A percentile compares a stretch with the other conserved stretches of the same genome.
Conservation (phyloP, 1,140 invertebrate genomes). For the Drosophila oshimai region DNA sequence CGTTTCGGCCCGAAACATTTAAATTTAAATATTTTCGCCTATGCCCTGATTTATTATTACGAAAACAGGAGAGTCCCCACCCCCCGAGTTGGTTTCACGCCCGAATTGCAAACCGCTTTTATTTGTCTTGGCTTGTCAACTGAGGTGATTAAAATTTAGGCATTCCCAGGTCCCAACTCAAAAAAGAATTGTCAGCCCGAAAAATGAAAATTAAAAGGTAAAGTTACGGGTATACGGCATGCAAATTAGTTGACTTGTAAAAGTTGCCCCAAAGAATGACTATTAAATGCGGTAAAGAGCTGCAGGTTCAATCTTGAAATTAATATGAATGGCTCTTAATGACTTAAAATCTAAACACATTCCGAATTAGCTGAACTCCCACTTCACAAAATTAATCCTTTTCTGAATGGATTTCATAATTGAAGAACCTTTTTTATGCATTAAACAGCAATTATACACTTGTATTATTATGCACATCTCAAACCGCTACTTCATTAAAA, state of each 20-base stretch:
- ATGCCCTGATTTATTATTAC: slow-evolving; percentile 72
- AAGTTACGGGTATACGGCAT: neutral
- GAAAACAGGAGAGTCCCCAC: slow-evolving; percentile 2
- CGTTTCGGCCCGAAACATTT: slow-evolving; percentile 63
- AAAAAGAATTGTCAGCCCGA: slow-evolving; percentile 17
- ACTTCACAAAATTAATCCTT: slow-evolving; percentile 3
- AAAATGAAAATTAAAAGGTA: slow-evolving; percentile 3
- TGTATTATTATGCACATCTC: slow-evolving; percentile 8
- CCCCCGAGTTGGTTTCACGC: slow-evolving; percentile 49
- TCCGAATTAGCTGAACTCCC: slow-evolving; percentile 25
- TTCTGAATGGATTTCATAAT: slow-evolving; percentile 15
- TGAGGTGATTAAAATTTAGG: slow-evolving; percentile 73
- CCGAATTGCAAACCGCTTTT: slow-evolving; percentile 58
- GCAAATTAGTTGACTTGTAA: slow-evolving; percentile 32
- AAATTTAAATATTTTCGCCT: slow-evolving; percentile 81
- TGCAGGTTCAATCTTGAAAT: slow-evolving; percentile 4
- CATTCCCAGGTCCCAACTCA: slow-evolving; percentile 21
- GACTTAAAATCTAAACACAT: slow-evolving; percentile 25
- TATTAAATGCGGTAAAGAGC: slow-evolving; percentile 16
- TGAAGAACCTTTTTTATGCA: slow-evolving; percentile 20
- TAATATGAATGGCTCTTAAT: slow-evolving; percentile 37
- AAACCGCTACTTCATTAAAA: neutral
- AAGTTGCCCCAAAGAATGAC: slow-evolving; percentile 9
- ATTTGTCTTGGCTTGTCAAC: slow-evolving; percentile 74
- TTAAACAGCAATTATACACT: slow-evolving; percentile 28